Conservation (phyloP, 2,797 vertebrate genomes). For the Phoxinus dragarum region DNA sequence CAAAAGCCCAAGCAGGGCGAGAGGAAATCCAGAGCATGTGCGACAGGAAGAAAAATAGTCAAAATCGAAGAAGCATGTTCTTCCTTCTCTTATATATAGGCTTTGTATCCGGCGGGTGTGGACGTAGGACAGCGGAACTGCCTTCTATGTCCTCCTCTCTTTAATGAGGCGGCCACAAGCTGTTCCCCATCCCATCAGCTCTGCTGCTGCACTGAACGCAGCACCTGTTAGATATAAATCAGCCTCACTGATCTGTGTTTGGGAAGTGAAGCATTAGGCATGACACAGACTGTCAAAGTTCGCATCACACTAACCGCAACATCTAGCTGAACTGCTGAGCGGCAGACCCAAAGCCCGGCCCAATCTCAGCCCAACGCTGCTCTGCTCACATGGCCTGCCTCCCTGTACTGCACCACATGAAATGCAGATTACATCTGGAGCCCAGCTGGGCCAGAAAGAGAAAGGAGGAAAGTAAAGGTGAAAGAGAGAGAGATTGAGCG, state of each 20-base stretch:
- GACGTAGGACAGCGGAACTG: constrained; percentile 57
- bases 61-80: constrained; percentile 66
- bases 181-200: constrained; percentile 49
- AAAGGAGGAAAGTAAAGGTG: constrained; percentile 28
- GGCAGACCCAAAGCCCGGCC: constrained; percentile 72
- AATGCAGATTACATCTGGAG: constrained; percentile 63
- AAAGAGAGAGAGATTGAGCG: background rate
- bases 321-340: constrained; percentile 76
- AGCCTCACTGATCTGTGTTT: constrained; percentile 78
- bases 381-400: constrained; percentile 51
- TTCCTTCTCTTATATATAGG: constrained; percentile 59
- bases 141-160: constrained; percentile 72
- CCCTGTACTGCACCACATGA: constrained; percentile 42
- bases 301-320: constrained; percentile 79
- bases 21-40: constrained; percentile 26
- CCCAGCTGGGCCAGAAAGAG: constrained; percentile 64
- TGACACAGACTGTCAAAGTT: constrained; percentile 84
- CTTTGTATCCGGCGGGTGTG: constrained; percentile 55
- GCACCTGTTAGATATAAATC: constrained; percentile 89
- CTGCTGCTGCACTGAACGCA: constrained; percentile 64
- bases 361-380: constrained; percentile 63
- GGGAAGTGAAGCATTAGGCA: constrained; percentile 86
- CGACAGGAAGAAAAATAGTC: constrained; percentile 20
- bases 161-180: constrained; percentile 76
- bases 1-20: constrained; percentile 31